Evolutionary conservation across 2,113 vertebrate species (phyloP).

Genomic region (Nesogale talazaci): DNA sequence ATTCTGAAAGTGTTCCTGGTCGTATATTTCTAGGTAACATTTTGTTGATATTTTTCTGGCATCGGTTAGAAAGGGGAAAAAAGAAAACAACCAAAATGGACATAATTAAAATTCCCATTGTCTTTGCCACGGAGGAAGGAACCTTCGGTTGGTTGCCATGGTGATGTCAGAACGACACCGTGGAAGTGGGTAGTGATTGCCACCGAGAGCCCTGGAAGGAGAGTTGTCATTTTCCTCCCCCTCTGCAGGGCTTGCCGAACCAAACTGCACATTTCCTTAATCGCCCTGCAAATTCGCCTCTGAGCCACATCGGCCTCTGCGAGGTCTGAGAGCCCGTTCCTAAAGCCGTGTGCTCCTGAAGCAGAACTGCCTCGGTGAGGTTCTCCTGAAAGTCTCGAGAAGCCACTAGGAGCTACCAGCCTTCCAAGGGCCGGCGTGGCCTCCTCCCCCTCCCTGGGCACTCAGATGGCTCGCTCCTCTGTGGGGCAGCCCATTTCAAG

Average conservation of each 20-base stretch:
- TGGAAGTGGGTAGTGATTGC: constrained; percentile 73
- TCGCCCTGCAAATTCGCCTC: constrained; percentile 61
- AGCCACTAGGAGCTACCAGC: constrained; percentile 43
- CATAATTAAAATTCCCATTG: constrained; percentile 84
- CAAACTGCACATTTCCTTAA: constrained; percentile 74
- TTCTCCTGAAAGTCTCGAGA: constrained; percentile 55
- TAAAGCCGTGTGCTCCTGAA: constrained; percentile 61
- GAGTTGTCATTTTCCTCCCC: constrained; percentile 63
- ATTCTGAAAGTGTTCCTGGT: constrained; percentile 67
- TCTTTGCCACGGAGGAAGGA: constrained; percentile 81
- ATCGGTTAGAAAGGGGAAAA: constrained; percentile 66
- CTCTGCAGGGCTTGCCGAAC: constrained; percentile 57
- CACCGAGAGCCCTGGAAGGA: constrained; percentile 71
- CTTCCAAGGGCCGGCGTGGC: not conserved
- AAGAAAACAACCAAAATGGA: too few relatives aligned
- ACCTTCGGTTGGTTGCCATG: constrained; percentile 84
- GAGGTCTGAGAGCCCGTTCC: constrained; percentile 52
- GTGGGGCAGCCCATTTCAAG: not conserved
- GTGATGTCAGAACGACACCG: constrained; percentile 84
- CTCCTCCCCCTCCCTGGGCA: not conserved
- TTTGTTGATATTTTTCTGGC: constrained; percentile 76
- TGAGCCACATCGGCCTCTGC: constrained; percentile 19
- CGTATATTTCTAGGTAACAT: constrained; percentile 60
- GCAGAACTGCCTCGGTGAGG: constrained; percentile 46
- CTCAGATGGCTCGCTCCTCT: constrained; percentile 23